Conservation (phyloP, 2,113 vertebrate species). For the Anoplopoma fimbria region DNA sequence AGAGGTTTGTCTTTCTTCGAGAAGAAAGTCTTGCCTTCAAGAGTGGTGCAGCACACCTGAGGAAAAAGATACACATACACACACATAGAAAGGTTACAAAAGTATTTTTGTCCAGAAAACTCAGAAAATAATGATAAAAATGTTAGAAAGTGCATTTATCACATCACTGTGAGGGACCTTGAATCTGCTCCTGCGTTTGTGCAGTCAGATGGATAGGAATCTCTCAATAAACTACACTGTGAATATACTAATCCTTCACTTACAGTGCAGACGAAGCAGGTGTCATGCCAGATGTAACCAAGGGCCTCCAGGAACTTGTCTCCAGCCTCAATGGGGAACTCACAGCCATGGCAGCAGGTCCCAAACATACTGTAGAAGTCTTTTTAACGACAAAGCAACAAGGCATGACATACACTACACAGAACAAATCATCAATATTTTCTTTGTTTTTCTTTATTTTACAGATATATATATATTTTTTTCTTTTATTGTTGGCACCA, state of each 20-base stretch:
- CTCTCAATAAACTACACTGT: background rate
- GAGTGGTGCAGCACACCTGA: constrained; percentile 91
- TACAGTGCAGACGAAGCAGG: constrained; percentile 97
- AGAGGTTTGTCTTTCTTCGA: constrained; percentile 96
- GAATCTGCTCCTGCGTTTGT: background rate
- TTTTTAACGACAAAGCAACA: constrained; percentile 39
- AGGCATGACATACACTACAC: background rate
- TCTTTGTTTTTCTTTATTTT: background rate
- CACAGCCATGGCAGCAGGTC: constrained; percentile 94
- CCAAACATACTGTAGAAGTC: constrained; percentile 95
- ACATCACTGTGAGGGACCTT: background rate
- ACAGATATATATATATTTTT: background rate
- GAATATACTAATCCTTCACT: constrained; percentile 43
- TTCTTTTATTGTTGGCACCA: background rate
- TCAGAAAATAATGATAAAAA: background rate
- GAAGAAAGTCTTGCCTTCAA: constrained; percentile 95
- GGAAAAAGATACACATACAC: constrained; percentile 12
- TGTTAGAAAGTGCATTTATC: background rate
- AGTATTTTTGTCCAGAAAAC: background rate
- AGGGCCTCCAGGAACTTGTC: constrained; percentile 97
- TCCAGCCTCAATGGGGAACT: constrained; percentile 97
- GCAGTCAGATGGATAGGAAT: background rate
- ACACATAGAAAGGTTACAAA: background rate
- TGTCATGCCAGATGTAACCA: constrained; percentile 96
- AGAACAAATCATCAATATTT: background rate